phyloP scores from a whole-genome alignment of 2,113 vertebrate genomes.

The Tonatia bakeri region DNA sequence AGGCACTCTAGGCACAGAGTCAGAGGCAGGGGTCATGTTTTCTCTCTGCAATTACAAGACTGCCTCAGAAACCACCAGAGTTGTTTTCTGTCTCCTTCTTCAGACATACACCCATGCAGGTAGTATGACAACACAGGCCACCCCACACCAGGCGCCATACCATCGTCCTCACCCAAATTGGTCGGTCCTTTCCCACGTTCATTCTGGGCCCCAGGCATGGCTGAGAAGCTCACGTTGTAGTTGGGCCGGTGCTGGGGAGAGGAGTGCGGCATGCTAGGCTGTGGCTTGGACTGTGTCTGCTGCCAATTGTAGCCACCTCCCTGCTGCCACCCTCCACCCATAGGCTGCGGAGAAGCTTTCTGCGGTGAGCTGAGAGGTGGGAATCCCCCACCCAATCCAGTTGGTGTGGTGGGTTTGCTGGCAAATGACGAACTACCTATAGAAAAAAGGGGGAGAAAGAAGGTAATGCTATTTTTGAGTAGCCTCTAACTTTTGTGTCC shows the following conservation, averaged over 20 bases:
- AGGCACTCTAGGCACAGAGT: not conserved
- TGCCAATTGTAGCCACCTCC: constrained; percentile 84
- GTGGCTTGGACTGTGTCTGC: constrained; percentile 79
- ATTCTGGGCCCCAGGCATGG: constrained; percentile 81
- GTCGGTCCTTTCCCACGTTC: constrained; percentile 84
- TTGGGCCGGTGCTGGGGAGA: constrained; percentile 96
- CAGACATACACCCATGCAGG: not conserved
- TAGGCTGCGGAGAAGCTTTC: constrained; percentile 91
- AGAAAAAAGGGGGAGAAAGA: not conserved
- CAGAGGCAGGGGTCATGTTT: not conserved
- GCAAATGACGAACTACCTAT: constrained; percentile 91
- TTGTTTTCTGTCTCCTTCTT: not conserved
- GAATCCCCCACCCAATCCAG: constrained; percentile 89
- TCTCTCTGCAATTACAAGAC: not conserved
- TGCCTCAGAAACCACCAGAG: not conserved
- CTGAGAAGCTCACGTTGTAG: constrained; percentile 95
- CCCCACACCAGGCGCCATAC: not conserved
- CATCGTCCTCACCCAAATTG: constrained; percentile 82
- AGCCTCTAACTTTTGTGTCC: not conserved
- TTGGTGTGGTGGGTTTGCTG: constrained; percentile 96
- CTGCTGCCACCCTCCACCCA: constrained; percentile 86
- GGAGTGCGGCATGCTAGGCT: constrained; percentile 86
- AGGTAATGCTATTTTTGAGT: not conserved
- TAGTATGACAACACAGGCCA: not conserved
- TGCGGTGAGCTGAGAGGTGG: constrained; percentile 92